Base-by-base conservation (phyloP, 2,113 vertebrate genomes). In the Sinosuthora webbiana region DNA sequence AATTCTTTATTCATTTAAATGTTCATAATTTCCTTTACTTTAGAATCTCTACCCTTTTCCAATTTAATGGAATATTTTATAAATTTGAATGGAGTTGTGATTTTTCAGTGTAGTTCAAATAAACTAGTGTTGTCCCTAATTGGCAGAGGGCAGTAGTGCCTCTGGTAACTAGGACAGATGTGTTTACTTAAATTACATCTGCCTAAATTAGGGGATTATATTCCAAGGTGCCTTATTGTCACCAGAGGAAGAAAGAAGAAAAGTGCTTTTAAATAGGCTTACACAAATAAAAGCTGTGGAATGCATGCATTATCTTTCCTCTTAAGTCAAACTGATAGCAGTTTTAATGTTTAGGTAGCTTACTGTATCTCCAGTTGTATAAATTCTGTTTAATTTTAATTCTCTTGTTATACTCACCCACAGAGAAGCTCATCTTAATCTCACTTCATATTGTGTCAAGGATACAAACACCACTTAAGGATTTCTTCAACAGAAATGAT, bases 321-420 rank as follows among this genome's bases (percentile, higher is more conserved):
- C 17, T 71, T 76, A 67, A 63, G 35, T 83, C 67, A 92, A 92
- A 83, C 10, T 50, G 47, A 84, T 39, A 50, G 11, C 3, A 47
- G 13, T 76, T 93, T 89, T 65, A 89, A 78, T 23, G n/a, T 78
- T 49, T 49, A 28, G 15, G 20, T 78, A 83, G 23, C 4, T 89
- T 73, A 74, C 33, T 80, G 24, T 42, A 80, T 33, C n/a, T 75
- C 31, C 16, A 69, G 21, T 50, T 77, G 16, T 76, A 91, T 65
- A 60, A 86, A 90, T 64, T 21, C 7, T 94, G 22, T 71, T 96
- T 93, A 80, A 80, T 95, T 95, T 85, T 80, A 86, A 69, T 95
- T 93, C 39, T 89, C 7, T 73, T 91, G 37, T 85, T 84, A 55
- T n/a, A 76, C 8, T 83, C 23, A 50, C 52, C 33, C 31, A 59